Evolutionary conservation across 2,113 vertebrate species (phyloP).

Genomic region (Alouatta palliata): DNA sequence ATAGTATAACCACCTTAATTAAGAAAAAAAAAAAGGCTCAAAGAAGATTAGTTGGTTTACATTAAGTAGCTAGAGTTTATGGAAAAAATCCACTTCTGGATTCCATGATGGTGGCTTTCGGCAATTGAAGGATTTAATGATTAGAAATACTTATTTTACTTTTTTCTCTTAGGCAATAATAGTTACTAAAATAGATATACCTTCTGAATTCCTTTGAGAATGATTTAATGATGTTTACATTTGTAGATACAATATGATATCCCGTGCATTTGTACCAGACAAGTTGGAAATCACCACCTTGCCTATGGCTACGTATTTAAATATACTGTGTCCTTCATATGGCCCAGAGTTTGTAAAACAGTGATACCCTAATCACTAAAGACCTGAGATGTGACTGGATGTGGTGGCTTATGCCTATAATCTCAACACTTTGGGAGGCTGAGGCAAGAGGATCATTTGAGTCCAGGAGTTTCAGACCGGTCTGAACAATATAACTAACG

Average conservation of each 20-base stretch:
- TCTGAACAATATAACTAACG: no score
- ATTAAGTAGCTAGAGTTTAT: not conserved
- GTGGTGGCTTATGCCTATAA: no score
- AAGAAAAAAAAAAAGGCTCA: not conserved
- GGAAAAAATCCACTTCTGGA: not conserved
- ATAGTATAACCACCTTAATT: not conserved
- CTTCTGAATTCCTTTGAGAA: not conserved
- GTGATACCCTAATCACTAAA: not conserved
- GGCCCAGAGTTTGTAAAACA: not conserved
- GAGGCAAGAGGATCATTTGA: no score
- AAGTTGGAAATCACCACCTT: not conserved
- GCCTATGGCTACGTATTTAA: not conserved
- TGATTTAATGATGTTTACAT: not conserved
- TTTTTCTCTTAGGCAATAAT: not conserved
- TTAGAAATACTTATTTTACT: not conserved
- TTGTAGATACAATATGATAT: not conserved
- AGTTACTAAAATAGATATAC: not conserved
- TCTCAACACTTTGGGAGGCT: no score
- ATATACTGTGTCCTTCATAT: not conserved
- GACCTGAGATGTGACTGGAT: not conserved
- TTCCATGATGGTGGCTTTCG: not conserved
- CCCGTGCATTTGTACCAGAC: not conserved
- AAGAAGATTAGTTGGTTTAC: not conserved
- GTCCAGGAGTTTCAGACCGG: no score
- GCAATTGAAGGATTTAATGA: not conserved